These are phyloP conservation scores for Daktulosphaira vitifoliae DNA, from an alignment of 1,140 invertebrate species.

Conservation along the genomic window DNA sequence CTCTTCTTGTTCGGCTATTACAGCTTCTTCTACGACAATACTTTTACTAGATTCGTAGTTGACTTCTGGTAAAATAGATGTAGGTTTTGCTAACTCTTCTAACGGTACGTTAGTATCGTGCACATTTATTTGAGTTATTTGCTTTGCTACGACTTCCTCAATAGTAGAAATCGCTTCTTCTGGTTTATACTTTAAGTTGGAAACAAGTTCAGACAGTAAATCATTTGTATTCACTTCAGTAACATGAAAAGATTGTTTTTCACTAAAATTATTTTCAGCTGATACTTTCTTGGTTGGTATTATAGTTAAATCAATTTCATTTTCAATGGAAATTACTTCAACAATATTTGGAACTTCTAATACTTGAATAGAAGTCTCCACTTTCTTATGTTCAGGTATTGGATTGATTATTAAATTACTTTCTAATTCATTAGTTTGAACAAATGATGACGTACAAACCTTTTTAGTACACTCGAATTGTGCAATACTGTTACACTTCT, in stretches of 20 bases:
- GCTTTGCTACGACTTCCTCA: conserved; percentile 50
- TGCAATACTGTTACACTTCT: conserved; percentile 48
- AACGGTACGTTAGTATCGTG: conserved; percentile 49
- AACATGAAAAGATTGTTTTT: conserved; percentile 49
- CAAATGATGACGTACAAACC: conserved; percentile 48
- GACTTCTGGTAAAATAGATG: conserved; percentile 17
- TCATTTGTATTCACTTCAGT: conserved; percentile 50
- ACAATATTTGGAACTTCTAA: conserved; percentile 48
- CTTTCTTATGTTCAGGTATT: conserved; percentile 46
- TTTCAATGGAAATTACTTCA: conserved; percentile 49
- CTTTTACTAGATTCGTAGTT: conserved; percentile 45
- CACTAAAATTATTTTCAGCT: conserved; percentile 47
- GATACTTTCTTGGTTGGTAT: conserved; percentile 44
- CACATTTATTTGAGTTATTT: conserved; percentile 47
- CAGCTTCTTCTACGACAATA: conserved; percentile 48
- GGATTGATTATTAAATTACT: conserved; percentile 44
- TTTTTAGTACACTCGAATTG: conserved; percentile 51
- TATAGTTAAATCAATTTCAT: conserved; percentile 47
- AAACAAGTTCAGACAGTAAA: conserved; percentile 47
- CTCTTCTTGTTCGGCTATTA: conserved; percentile 51
- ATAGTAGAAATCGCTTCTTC: conserved; percentile 47
- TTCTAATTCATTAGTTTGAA: conserved; percentile 53
- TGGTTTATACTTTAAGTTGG: conserved; percentile 47
- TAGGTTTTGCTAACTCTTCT: conserved; percentile 43
- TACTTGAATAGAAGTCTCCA: conserved; percentile 46